Evolutionary conservation across 2,797 vertebrate genomes (phyloP).

Genomic region (Pangasius sanitwongsei): DNA sequence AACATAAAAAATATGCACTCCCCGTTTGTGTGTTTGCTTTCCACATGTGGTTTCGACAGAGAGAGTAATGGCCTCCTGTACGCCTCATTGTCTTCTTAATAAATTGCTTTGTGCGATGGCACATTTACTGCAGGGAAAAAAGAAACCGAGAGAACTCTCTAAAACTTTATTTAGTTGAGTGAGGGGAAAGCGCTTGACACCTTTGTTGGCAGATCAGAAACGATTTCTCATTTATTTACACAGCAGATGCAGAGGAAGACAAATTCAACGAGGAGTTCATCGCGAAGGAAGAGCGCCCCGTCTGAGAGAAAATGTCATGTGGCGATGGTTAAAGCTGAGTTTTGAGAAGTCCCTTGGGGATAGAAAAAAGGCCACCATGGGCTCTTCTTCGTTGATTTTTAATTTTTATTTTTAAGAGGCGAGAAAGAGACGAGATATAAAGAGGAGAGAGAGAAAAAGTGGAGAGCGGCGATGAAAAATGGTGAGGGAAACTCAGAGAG

Average conservation of each 20-base stretch:
- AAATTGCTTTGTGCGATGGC: constrained; percentile 73
- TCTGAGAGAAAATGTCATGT: constrained; percentile 10
- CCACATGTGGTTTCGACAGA: constrained; percentile 74
- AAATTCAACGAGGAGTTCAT: background rate
- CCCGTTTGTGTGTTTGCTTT: constrained; percentile 67
- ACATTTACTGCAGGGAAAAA: constrained; percentile 67
- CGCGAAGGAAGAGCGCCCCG: background rate
- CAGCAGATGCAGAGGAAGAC: background rate
- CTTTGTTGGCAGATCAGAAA: background rate
- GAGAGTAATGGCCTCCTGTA: constrained; percentile 78
- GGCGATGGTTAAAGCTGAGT: background rate
- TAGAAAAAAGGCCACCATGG: background rate
- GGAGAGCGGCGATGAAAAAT: background rate
- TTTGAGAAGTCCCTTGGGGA: background rate
- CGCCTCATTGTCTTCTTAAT: constrained; percentile 79
- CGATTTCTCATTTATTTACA: background rate
- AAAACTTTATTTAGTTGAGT: constrained; percentile 70
- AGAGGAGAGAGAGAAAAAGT: background rate
- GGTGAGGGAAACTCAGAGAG: background rate
- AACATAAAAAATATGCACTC: constrained; percentile 32
- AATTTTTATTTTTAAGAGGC: background rate
- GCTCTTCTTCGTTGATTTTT: background rate
- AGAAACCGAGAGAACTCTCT: constrained; percentile 51
- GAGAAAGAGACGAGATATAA: background rate
- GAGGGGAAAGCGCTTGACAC: constrained; percentile 35